A percentile compares a stretch with the other conserved stretches of the same genome.
Evolutionary conservation across 2,888 invertebrate species (phyloP).

Genomic region (Eupithecia dodoneata): DNA sequence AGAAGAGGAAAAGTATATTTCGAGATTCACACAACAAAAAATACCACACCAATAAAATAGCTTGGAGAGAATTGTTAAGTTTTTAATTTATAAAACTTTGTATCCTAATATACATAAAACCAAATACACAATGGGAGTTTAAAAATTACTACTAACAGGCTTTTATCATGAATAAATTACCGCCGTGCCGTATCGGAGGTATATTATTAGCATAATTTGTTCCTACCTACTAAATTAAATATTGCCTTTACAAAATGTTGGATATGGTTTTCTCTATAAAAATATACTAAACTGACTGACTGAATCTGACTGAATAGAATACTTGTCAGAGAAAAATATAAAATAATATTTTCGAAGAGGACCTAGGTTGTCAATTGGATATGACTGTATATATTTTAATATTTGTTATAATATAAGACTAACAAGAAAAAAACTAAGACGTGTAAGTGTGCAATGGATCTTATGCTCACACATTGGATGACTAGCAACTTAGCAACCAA

Average conservation of each 20-base stretch:
- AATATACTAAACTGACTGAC: background rate
- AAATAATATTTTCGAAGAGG: background rate
- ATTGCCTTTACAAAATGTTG: background rate
- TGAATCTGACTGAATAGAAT: background rate
- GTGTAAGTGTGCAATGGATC: no score
- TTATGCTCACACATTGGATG: no score
- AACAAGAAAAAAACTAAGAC: no score
- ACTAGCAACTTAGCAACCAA: no score
- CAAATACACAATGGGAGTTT: background rate
- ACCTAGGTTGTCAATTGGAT: no score
- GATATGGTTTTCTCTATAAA: background rate
- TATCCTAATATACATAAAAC: background rate
- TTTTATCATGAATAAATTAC: slow-evolving; percentile 10
- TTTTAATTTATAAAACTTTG: background rate
- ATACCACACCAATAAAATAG: no score
- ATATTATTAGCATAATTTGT: background rate
- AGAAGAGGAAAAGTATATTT: background rate
- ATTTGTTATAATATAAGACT: no score
- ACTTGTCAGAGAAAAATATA: background rate
- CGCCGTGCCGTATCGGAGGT: background rate
- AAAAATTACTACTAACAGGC: background rate
- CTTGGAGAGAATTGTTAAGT: no score
- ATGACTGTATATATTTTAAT: no score
- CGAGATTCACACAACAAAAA: no score
- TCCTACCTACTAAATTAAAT: background rate